Evolutionary conservation across 2,888 invertebrate species (phyloP).

Genomic region (Cyrtodaria siliqua): DNA sequence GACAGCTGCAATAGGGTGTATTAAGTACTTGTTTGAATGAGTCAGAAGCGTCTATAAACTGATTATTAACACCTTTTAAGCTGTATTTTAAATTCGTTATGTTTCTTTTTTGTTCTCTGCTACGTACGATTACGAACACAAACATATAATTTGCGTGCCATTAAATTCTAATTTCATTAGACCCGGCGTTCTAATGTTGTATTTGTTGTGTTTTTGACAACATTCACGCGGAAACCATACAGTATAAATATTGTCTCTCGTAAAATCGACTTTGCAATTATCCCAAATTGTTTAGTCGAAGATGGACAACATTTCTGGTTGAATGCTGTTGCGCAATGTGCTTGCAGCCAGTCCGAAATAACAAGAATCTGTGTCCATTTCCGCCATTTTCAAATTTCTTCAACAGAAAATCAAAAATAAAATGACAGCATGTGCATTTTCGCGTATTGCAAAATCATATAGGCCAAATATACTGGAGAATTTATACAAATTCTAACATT

Average conservation of each 20-base stretch:
- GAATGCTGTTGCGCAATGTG: slow-evolving; percentile 7
- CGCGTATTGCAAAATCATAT: slow-evolving; percentile 60
- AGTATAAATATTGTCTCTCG: not conserved
- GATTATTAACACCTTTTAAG: slow-evolving; percentile 14
- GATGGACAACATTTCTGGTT: slow-evolving; percentile 13
- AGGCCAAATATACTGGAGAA: slow-evolving; percentile 54
- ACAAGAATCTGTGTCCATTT: slow-evolving; percentile 55
- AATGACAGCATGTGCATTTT: slow-evolving; percentile 58
- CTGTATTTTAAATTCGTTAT: slow-evolving; percentile 1
- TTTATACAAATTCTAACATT: slow-evolving; percentile 20
- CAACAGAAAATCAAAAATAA: not conserved
- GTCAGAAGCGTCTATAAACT: not conserved
- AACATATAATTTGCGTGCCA: slow-evolving; percentile 18
- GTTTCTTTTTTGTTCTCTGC: not conserved
- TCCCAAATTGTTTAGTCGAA: not conserved
- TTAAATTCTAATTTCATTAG: slow-evolving; percentile 14
- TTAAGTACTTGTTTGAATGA: slow-evolving; percentile 13
- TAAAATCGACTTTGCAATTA: slow-evolving; percentile 10
- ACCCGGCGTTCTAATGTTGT: slow-evolving; percentile 4
- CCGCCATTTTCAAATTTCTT: slow-evolving; percentile 35
- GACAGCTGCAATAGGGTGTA: not conserved
- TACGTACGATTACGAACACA: slow-evolving; percentile 12
- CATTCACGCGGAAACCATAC: slow-evolving; percentile 18
- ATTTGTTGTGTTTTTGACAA: slow-evolving; percentile 10
- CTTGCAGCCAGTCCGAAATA: slow-evolving; percentile 26